Base-by-base conservation (phyloP, 2,888 invertebrate species). In the Helleia helle region DNA sequence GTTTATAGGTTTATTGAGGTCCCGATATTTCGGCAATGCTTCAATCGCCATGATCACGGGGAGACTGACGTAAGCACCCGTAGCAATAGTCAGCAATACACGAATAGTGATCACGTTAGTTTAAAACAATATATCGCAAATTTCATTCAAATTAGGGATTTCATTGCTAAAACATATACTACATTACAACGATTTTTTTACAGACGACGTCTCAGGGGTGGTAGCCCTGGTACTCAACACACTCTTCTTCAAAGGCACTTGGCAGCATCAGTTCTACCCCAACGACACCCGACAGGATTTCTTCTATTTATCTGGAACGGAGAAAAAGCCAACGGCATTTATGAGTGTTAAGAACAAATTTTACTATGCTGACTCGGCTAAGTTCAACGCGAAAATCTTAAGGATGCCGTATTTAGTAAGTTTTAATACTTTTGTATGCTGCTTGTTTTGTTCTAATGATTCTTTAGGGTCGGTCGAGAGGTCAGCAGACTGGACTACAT, bases 221-320 rank as follows among this genome's bases (percentile, higher is more conserved):
- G 83, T 90, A 2, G 85, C 94, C 64, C 54, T 95, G 29, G 69
- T 94, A 27, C 79, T 92, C 18, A 95, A 93, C 69, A 91, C 92
- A 0, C 73, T 95, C 18, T 94, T 89, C 73, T 95, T 94, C 83
- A 92, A 93, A 62, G 94, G 94, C 1, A 77, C 87, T 0, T 95
- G 95, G 95, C 79, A 87, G 0, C 84, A 88, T 46, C 89, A 88
- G 54, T 95, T 94, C 59, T 74, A 87, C 0, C 83, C 86, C 11
- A 88, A 88, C 43, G 71, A 75, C 0, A 93, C 93, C 0, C 77
- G 69, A 40, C 49, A 65, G 0, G 87, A 83, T 1, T 68, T 71
- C 4, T 96, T 96, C 73, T 87, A 88, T 58, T 65, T 87, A 3
- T 70, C 83, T 0, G 72, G 85, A 0, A 66, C 71, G 0, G 55